Base-by-base conservation (phyloP, 2,888 invertebrate species). In the Drosophila merina region DNA sequence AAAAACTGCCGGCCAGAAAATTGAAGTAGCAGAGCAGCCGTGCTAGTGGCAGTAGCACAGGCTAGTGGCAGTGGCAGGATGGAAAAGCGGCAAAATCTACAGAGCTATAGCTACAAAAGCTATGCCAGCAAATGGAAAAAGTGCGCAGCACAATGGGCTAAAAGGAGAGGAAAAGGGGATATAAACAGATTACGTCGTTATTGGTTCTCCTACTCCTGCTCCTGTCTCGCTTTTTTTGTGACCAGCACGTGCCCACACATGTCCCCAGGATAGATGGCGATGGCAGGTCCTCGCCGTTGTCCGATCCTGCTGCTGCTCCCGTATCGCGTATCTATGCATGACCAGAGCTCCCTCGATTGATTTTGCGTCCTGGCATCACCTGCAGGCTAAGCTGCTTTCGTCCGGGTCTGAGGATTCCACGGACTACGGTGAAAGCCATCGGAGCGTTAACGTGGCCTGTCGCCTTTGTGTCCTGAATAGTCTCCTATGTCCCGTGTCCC, bases 181-280 rank as follows among this genome's bases (percentile, higher is more conserved):
- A 84, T 88, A 84, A 84, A 84, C 88, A 88, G 84, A 88, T 84
- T 88, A 86, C 87, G 83, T 84, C 85, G 88, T 83, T 83, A 88
- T 83, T 83, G 82, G 77, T 50, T 26, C 51, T 51, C 60, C 58
- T 33, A 49, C 30, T 47, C 36, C 8, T n/a, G 10, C 42, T 49
- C 36, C 50, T 33, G 25, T 3, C 12, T 8, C 20, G 20, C n/a
- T 20, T 30, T 40, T 60, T 33, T 63, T 50, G 64, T 56, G 88
- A 88, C 82, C 82, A 82, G 81, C 86, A 82, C 88, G 88, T 84
- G 83, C 79, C 88, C 88, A 82, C 88, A 81, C 79, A 87, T 76
- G 79, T 64, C 74, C 74, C 75, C 70, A 57, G 63, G 78, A 84
- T 78, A 68, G 63, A 84, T 79, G 85, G 70, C 67, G 48, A 52